phyloP scores from a whole-genome alignment of 2,113 vertebrate genomes.

The Erythrolamprus reginae region DNA sequence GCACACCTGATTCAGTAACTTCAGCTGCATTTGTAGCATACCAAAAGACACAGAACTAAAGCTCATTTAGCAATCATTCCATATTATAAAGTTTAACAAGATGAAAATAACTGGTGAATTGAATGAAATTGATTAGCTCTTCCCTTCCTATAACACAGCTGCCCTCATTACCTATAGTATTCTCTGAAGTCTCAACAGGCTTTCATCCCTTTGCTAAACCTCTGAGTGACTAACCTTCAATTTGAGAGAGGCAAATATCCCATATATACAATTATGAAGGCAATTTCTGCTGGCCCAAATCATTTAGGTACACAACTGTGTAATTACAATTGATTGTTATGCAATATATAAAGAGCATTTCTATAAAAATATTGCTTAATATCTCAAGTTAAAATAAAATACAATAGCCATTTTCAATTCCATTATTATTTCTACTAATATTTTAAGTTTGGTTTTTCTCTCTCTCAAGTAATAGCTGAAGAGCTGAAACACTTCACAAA shows the following conservation, averaged over 20 bases:
- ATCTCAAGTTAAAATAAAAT: neutral
- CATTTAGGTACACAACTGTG: neutral
- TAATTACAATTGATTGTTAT: neutral
- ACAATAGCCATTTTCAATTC: neutral
- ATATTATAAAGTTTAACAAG: slow-evolving; percentile 23
- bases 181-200: neutral
- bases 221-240: slow-evolving; percentile 12
- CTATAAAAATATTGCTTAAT: neutral
- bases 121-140: slow-evolving; percentile 27
- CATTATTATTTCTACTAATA: neutral
- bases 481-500: neutral
- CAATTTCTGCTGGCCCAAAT: neutral
- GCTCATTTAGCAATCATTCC: slow-evolving; percentile 19
- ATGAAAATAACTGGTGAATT: slow-evolving; percentile 5
- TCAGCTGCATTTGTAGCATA: neutral
- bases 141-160: neutral
- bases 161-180: neutral
- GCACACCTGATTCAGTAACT: neutral
- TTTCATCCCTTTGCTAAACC: neutral
- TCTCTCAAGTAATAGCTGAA: neutral
- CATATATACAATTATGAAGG: slow-evolving; percentile 5
- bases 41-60: neutral
- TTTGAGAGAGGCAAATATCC: slow-evolving; percentile 2
- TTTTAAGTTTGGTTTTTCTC: neutral
- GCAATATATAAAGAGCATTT: neutral